These are phyloP conservation scores for Sminthurinus signatus DNA, from an alignment of 1,140 invertebrate species.

Conservation along the genomic window DNA sequence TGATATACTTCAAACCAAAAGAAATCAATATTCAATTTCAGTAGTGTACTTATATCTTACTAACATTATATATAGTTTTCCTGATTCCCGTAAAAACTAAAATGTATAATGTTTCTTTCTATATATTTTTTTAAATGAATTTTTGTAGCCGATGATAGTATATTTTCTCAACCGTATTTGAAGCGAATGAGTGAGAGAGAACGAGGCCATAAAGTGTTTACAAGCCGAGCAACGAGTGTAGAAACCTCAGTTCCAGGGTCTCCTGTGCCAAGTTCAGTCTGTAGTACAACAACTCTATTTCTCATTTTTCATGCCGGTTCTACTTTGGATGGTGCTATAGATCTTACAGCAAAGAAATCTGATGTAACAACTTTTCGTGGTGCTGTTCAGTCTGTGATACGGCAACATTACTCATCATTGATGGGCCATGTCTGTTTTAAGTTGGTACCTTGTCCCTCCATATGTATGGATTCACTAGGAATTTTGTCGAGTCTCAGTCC, in stretches of 20 bases:
- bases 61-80: too few species aligned
- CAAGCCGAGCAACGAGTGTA: conserved; percentile 55
- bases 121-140: too few species aligned
- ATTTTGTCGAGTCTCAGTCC: conserved; percentile 86
- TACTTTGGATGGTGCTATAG: conserved; percentile 68
- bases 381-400: conserved; percentile 92
- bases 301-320: conserved; percentile 87
- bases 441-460: conserved; percentile 85
- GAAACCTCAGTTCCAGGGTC: conserved; percentile 60
- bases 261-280: conserved; percentile 48
- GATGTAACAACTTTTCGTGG: conserved; percentile 92
- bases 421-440: conserved; percentile 82
- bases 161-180: too few species aligned
- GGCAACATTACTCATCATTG: conserved; percentile 88
- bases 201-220: not conserved
- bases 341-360: conserved; percentile 83
- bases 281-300: conserved; percentile 72
- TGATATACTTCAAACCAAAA: too few species aligned
- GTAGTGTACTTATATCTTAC: too few species aligned
- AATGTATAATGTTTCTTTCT: too few species aligned
- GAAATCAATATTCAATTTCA: too few species aligned
- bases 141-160: too few species aligned
- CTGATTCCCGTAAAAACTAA: too few species aligned
- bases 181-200: too few species aligned
- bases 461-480: conserved; percentile 85